Percentiles rank a stretch among this genome's conserved stretches.
Conservation (phyloP, 1,140 invertebrate species). For the Oscheius sp. region DNA sequence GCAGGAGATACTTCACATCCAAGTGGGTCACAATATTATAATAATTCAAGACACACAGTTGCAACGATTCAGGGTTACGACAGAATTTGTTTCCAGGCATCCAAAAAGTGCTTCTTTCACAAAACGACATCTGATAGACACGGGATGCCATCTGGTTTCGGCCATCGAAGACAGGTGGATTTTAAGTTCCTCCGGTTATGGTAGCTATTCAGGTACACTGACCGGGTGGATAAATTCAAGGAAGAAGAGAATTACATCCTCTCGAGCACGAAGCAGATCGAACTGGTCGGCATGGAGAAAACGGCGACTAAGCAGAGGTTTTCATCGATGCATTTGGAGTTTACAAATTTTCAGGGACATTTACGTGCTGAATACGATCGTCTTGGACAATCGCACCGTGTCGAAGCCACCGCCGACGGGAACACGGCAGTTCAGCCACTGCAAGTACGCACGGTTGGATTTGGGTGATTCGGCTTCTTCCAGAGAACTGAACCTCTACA, state of each 20-base stretch:
- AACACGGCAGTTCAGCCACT: slow-evolving; percentile 15
- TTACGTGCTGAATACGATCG: slow-evolving; percentile 18
- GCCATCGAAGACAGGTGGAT: slow-evolving; percentile 23
- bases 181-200: too few relatives aligned
- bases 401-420: background rate
- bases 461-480: too few relatives aligned
- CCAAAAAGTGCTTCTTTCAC: slow-evolving; percentile 34
- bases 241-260: background rate
- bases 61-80: too few relatives aligned
- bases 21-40: slow-evolving; percentile 14
- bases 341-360: slow-evolving; percentile 19
- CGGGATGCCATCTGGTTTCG: slow-evolving; percentile 19
- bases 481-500: slow-evolving; percentile 37
- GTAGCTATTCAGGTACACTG: slow-evolving; percentile 16
- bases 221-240: background rate
- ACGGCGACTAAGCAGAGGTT: background rate
- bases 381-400: slow-evolving; percentile 33
- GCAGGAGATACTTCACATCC: slow-evolving; percentile 27
- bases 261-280: slow-evolving; percentile 17
- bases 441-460: too few relatives aligned
- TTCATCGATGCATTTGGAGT: background rate
- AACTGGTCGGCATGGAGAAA: slow-evolving; percentile 31
- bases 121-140: background rate
- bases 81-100: slow-evolving; percentile 7
- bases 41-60: too few relatives aligned